Evolutionary conservation across 2,888 invertebrate species (phyloP), one percentile per base, ranked within the genome.

Genomic region (Eupithecia tripunctaria): DNA sequence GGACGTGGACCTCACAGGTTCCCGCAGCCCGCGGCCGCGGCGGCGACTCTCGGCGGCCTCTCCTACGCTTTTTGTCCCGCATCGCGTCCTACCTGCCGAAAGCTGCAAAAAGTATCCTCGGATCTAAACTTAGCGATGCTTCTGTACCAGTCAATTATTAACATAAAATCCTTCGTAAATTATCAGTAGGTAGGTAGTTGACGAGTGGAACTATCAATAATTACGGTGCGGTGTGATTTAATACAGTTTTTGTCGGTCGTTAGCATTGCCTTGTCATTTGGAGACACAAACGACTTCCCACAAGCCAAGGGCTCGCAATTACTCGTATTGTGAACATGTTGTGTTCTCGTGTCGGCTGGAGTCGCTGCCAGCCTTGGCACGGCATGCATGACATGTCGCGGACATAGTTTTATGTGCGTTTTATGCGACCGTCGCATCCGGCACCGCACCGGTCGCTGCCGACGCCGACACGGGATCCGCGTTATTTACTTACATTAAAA

Each of bases 291-390:
- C 77, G 71, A 74, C 76, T 79, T 80, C 79, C 75, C 77, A 78
- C 70, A 69, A 51, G 67, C 76, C 80, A 75, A 79, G 79, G 79
- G 79, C 77, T 76, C 41, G 70, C 71, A 76, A 77, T 79, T 76
- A 75, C 73, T 67, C n/a, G 72, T 68, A 68, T 73, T 43, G 25
- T 21, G 27, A 32, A 69, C 64, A 47, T 71, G n/a, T 8, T 7
- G 8, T n/a, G 47, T n/a, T 47, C 47, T n/a, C 47, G n/a, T 18
- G 18, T 43, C 18, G 43, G 43, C 5, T 8, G 43, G n/a, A 18
- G 18, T 8, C n/a, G 43, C 15, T 8, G 18, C 18, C 18, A 18
- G n/a, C 7, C 43, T 43, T 18, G 43, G 18, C 43, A 0, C 15
- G 5, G 2, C 1, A 43, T 21, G 10, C 21, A 51, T 21, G n/a